Conservation (phyloP, 1,140 invertebrate genomes). For the Aphaenogaster floridana region DNA sequence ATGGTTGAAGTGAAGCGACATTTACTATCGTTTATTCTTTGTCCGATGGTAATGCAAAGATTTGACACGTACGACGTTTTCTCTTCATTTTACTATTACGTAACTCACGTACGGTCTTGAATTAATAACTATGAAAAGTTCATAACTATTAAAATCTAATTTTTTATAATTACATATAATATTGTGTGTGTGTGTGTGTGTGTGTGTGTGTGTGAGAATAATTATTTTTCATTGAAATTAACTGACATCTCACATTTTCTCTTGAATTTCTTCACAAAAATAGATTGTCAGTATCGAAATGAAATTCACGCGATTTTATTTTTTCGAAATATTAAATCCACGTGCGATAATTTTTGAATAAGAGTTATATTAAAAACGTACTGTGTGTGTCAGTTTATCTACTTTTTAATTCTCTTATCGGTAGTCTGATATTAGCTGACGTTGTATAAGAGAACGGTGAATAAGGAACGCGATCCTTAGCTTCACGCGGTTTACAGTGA, state of each 20-base stretch:
- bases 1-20: conserved; percentile 44
- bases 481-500: conserved; percentile 52
- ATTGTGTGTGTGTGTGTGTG: background rate
- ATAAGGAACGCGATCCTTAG: conserved; percentile 43
- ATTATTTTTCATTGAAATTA: background rate
- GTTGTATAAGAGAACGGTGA: conserved; percentile 35
- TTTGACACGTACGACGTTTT: background rate
- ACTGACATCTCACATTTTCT: background rate
- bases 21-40: conserved; percentile 50
- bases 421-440: conserved; percentile 54
- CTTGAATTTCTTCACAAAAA: background rate
- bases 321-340: background rate
- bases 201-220: background rate
- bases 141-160: background rate
- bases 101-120: background rate
- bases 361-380: conserved; percentile 4
- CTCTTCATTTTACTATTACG: conserved; percentile 10
- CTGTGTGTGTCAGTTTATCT: background rate
- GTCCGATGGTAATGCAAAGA: conserved; percentile 3
- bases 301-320: background rate
- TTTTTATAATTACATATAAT: background rate
- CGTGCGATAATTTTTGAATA: background rate
- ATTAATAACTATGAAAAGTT: conserved; percentile 17
- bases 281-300: background rate
- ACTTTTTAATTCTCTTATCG: conserved; percentile 58